Conservation (phyloP, 2,888 invertebrate species). For the Cheilosia impressa region DNA sequence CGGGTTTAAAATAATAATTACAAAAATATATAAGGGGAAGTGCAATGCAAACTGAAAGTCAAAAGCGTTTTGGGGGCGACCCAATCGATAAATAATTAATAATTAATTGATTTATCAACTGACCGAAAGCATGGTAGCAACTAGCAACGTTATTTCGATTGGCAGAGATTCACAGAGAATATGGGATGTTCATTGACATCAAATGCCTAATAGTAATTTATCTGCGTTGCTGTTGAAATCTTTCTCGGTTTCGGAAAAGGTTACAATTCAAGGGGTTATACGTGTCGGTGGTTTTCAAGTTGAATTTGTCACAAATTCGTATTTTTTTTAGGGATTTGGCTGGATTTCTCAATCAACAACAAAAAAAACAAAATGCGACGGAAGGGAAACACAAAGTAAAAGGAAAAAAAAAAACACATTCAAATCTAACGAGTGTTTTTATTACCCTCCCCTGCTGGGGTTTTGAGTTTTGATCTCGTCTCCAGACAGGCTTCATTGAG, state of each 20-base stretch:
- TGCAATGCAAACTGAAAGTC: neutral
- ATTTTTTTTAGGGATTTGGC: neutral
- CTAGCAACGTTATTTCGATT: neutral
- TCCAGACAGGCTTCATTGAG: slow-evolving; percentile 60
- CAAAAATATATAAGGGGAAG: neutral
- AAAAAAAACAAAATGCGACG: neutral
- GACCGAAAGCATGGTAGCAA: neutral
- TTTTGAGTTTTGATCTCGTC: neutral
- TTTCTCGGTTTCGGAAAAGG: neutral
- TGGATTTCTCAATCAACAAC: neutral
- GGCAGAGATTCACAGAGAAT: slow-evolving; percentile 14
- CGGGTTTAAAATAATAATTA: slow-evolving; percentile 2
- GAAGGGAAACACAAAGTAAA: neutral
- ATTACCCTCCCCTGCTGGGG: neutral
- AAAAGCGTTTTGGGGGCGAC: neutral
- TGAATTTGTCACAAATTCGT: neutral
- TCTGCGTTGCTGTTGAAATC: neutral
- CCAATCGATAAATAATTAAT: slow-evolving; percentile 48
- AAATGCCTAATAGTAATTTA: slow-evolving; percentile 5
- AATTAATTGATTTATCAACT: slow-evolving; percentile 41
- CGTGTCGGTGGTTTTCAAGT: slow-evolving; percentile 1
- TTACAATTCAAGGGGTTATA: neutral
- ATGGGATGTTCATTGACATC: neutral
- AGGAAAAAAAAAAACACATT: neutral
- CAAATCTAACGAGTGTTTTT: slow-evolving; percentile 19